Evolutionary conservation across 1,140 invertebrate species (phyloP).

Genomic region (Ridgeia piscesae): DNA sequence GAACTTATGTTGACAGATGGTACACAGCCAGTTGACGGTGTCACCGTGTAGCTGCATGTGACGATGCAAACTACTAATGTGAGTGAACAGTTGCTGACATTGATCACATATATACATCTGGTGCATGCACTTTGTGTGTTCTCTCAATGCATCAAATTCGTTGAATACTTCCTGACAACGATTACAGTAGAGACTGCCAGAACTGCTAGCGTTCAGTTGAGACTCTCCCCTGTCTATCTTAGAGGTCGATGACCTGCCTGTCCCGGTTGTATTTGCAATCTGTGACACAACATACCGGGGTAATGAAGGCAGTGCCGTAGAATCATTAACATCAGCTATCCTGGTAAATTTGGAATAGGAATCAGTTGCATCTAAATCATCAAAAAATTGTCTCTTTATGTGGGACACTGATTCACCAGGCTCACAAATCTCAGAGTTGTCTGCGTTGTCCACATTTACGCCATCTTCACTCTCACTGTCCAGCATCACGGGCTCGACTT

Average conservation of each 20-base stretch:
- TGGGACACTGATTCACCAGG: not conserved
- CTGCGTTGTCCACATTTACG: not conserved
- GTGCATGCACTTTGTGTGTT: not conserved
- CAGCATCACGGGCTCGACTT: not conserved
- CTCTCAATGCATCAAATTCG: not conserved
- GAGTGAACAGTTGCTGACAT: not conserved
- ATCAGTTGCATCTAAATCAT: not conserved
- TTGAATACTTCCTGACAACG: not conserved
- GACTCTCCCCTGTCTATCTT: not conserved
- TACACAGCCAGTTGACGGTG: not conserved
- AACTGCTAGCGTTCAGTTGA: not conserved
- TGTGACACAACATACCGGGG: not conserved
- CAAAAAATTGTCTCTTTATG: not conserved
- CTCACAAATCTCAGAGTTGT: not conserved
- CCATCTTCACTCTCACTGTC: not conserved
- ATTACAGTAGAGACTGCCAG: not conserved
- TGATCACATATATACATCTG: not conserved
- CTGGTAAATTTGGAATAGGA: not conserved
- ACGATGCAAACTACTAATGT: not conserved
- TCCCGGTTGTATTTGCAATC: not conserved
- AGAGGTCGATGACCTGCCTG: not conserved
- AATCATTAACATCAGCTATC: not conserved
- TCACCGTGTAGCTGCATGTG: not conserved
- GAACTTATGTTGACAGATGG: not conserved
- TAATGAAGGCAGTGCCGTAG: not conserved